Percentiles rank a stretch among this genome's conserved stretches.
These are phyloP conservation scores for Lagria hirta DNA, from an alignment of 2,888 invertebrate genomes.

Conservation along the genomic window DNA sequence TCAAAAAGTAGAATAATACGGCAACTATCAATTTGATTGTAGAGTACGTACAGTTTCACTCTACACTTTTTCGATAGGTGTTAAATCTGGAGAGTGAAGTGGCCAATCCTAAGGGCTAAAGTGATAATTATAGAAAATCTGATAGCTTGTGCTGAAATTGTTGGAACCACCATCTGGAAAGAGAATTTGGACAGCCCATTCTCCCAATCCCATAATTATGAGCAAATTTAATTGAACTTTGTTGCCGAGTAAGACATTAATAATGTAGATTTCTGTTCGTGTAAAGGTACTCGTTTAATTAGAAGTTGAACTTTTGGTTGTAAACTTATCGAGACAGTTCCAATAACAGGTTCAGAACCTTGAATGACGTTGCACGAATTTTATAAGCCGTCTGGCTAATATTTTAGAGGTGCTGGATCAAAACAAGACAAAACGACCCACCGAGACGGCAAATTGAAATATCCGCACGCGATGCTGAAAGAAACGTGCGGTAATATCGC, in stretches of 20 bases:
- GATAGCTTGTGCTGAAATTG: too few relatives aligned
- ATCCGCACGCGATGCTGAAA: slow-evolving; percentile 27
- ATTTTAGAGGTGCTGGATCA: slow-evolving; percentile 45
- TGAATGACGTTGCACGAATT: slow-evolving; percentile 41
- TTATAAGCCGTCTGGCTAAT: slow-evolving; percentile 39
- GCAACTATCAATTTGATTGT: too few relatives aligned
- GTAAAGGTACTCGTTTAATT: slow-evolving; percentile 29
- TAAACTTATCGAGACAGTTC: slow-evolving; percentile 36
- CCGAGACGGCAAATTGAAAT: slow-evolving; percentile 31
- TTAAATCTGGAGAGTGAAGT: background rate
- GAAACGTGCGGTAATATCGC: too few relatives aligned
- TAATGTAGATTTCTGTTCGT: slow-evolving; percentile 34
- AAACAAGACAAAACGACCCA: slow-evolving; percentile 48
- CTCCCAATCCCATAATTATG: too few relatives aligned
- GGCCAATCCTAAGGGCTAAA: background rate
- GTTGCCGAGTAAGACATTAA: slow-evolving; percentile 32
- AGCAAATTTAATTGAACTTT: too few relatives aligned
- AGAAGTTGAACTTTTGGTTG: slow-evolving; percentile 37
- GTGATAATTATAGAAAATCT: too few relatives aligned
- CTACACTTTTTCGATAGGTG: slow-evolving; percentile 1
- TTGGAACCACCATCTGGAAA: too few relatives aligned
- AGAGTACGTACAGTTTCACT: too few relatives aligned
- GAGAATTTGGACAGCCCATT: too few relatives aligned
- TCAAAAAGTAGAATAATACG: too few relatives aligned
- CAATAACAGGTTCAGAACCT: slow-evolving; percentile 32